Base-by-base conservation (phyloP, 2,888 invertebrate genomes). In the Seladonia tumulorum region DNA sequence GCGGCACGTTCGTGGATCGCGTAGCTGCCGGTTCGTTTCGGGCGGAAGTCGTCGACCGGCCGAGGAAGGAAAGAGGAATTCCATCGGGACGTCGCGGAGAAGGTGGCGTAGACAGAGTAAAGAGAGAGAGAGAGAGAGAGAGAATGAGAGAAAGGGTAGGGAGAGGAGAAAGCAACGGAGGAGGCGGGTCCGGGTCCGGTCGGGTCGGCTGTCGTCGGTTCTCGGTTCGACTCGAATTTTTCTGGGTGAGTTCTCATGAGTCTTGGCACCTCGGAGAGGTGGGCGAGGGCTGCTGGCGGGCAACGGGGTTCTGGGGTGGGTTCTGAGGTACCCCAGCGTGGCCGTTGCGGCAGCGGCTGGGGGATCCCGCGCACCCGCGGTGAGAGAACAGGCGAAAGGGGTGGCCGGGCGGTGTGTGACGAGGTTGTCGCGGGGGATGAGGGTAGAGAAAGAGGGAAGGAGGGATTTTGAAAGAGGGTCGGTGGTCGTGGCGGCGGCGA, bases 291-390 rank as follows among this genome's bases (percentile, higher is more conserved):
- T n/a, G 85, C 25, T 87, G 91, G 91, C 85, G 90, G 92, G 88
- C 89, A 88, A 92, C 87, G 86, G 90, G 87, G 84, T 22, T 63
- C 63, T 87, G 91, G 91, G 90, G 91, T 90, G 91, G 90, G 91
- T 90, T 94, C 94, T 94, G 94, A 94, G 95, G 94, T 94, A 93
- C 94, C 92, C 94, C 94, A 94, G 93, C 94, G 94, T 94, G 94
- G 94, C 94, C 94, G 92, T 91, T 94, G 95, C 91, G 94, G 94
- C 94, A 92, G 88, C 85, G 90, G 89, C 89, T 89, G 89, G 91
- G 91, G 93, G 93, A 92, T 92, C 91, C 93, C 92, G 91, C 92
- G 92, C 91, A 90, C 92, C 91, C 92, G 92, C 90, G 93, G 92
- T 92, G 92, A 92, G 92, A 89, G 90, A 91, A 91, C 90, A 91